Percentiles rank a stretch among this genome's conserved stretches.
phyloP scores from a whole-genome alignment of 2,113 vertebrate genomes.

The Bufo gargarizans region DNA sequence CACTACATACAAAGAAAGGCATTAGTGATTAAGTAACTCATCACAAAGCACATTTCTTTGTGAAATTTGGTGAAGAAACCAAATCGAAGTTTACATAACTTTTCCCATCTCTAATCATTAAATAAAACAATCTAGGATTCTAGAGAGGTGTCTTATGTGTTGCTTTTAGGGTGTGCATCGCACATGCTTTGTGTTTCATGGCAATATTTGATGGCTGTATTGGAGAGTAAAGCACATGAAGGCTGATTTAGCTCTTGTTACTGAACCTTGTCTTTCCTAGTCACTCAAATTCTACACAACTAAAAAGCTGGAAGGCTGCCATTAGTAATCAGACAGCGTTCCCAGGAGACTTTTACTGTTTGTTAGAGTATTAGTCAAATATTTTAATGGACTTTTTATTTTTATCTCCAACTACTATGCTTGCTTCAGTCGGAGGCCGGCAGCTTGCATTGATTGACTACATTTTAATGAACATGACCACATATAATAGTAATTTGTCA shows the following conservation, averaged over 20 bases:
- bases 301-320: slow-evolving; percentile 5
- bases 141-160: background rate
- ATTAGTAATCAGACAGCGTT: slow-evolving; percentile 21
- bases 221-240: background rate
- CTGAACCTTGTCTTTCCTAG: background rate
- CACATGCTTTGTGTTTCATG: background rate
- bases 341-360: background rate
- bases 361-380: slow-evolving; percentile 24
- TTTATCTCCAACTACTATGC: background rate
- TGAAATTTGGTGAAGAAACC: too few relatives aligned
- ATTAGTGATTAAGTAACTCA: too few relatives aligned
- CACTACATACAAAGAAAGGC: too few relatives aligned
- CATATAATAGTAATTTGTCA: background rate
- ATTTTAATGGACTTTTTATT: slow-evolving; percentile 32
- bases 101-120: background rate
- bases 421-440: background rate
- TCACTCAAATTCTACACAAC: background rate
- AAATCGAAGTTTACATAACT: too few relatives aligned
- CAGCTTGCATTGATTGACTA: background rate
- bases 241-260: background rate
- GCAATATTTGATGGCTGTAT: background rate
- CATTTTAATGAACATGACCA: slow-evolving; percentile 3
- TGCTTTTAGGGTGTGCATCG: background rate
- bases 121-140: background rate
- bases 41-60: too few relatives aligned